Evolutionary conservation across 1,140 invertebrate species (phyloP).

Genomic region (Trichonephila clavipes): DNA sequence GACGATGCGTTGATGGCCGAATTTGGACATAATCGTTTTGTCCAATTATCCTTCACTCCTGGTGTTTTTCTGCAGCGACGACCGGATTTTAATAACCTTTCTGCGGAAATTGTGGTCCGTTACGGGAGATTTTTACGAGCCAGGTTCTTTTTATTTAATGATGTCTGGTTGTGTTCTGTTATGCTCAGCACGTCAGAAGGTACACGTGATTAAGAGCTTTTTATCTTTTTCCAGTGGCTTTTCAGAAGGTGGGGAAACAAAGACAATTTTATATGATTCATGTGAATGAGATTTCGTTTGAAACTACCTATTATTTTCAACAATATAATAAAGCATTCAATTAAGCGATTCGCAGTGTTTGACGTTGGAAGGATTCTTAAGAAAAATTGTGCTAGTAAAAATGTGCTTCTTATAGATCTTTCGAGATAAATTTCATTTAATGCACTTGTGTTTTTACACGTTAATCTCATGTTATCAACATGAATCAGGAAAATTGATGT

Average conservation of each 20-base stretch:
- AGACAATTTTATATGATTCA: not conserved
- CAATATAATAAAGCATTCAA: too few relatives aligned
- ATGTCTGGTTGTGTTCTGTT: not conserved
- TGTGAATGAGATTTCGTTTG: not conserved
- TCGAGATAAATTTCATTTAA: too few relatives aligned
- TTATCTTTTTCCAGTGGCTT: not conserved
- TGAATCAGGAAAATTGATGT: too few relatives aligned
- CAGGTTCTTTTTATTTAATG: not conserved
- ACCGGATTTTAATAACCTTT: constrained; percentile 38
- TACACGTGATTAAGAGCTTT: not conserved
- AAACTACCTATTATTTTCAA: too few relatives aligned
- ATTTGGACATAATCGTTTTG: constrained; percentile 66
- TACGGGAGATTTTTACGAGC: constrained; percentile 5
- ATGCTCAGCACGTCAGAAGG: not conserved
- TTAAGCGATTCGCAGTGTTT: too few relatives aligned
- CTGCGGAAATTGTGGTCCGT: constrained; percentile 25
- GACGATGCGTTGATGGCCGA: constrained; percentile 37
- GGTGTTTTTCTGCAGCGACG: constrained; percentile 28
- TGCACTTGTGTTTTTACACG: too few relatives aligned
- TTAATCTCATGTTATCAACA: too few relatives aligned
- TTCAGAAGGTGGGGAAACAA: not conserved
- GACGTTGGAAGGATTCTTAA: too few relatives aligned
- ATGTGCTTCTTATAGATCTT: too few relatives aligned
- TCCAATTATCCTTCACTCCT: constrained; percentile 55
- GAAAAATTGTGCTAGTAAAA: too few relatives aligned